Conservation (phyloP, 2,888 invertebrate genomes). For the Agrypnus murinus region DNA sequence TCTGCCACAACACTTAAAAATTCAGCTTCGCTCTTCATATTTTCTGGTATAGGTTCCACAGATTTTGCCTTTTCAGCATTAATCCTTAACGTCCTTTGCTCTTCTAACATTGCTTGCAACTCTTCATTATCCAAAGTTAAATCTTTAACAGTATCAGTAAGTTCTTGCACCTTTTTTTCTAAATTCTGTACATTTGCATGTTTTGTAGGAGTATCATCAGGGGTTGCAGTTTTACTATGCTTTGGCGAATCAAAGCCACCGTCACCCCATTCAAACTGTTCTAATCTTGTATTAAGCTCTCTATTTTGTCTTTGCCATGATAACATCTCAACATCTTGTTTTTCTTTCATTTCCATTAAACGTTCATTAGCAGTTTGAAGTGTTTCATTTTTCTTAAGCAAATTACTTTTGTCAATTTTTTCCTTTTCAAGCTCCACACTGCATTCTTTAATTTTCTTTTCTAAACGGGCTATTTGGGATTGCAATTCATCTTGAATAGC, state of each 20-base stretch:
- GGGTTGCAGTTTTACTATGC: slow-evolving; percentile 25
- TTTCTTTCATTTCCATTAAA: slow-evolving; percentile 86
- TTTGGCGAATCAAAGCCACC: slow-evolving; percentile 58
- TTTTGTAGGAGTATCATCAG: slow-evolving; percentile 38
- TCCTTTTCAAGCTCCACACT: slow-evolving; percentile 76
- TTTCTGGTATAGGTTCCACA: slow-evolving; percentile 57
- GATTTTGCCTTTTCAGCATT: slow-evolving; percentile 64
- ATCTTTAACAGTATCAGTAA: slow-evolving; percentile 75
- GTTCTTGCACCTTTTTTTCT: slow-evolving; percentile 70
- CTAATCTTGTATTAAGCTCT: slow-evolving; percentile 80
- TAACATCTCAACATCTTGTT: slow-evolving; percentile 84
- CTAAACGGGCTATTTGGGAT: slow-evolving; percentile 78
- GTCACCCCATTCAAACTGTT: slow-evolving; percentile 73
- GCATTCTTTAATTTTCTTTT: slow-evolving; percentile 78
- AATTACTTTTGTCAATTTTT: slow-evolving; percentile 79
- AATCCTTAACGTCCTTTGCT: slow-evolving; percentile 69
- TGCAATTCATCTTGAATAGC: slow-evolving; percentile 89
- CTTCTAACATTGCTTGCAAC: slow-evolving; percentile 74
- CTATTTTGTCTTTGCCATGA: slow-evolving; percentile 82
- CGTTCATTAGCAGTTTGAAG: slow-evolving; percentile 85
- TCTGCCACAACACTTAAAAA: slow-evolving; percentile 56
- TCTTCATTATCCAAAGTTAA: slow-evolving; percentile 78
- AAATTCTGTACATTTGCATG: slow-evolving; percentile 44
- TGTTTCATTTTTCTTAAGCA: slow-evolving; percentile 83
- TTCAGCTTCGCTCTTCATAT: slow-evolving; percentile 61